These are phyloP conservation scores for Alouatta palliata DNA, from an alignment of 2,113 vertebrate species.

Conservation along the genomic window DNA sequence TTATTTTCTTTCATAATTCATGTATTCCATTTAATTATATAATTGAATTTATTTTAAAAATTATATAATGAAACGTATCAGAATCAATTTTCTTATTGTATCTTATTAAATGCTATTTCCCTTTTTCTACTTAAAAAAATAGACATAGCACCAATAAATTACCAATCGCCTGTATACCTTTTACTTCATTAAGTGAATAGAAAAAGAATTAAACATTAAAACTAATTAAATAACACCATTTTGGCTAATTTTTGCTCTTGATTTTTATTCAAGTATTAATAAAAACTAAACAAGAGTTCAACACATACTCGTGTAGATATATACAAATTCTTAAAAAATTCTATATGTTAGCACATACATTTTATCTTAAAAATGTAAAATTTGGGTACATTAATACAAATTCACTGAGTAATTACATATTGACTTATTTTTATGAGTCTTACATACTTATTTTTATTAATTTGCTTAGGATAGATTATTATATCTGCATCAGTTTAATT, in stretches of 20 bases:
- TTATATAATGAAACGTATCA: background rate
- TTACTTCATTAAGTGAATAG: background rate
- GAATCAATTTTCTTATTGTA: background rate
- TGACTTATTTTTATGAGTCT: background rate
- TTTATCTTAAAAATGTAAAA: background rate
- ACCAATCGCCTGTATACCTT: background rate
- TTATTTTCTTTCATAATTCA: background rate
- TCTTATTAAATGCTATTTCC: background rate
- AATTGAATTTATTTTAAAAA: background rate
- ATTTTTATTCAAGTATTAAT: background rate
- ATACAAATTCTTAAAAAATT: background rate
- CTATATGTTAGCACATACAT: background rate
- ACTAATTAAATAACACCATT: background rate
- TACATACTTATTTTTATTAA: background rate
- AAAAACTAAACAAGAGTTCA: background rate
- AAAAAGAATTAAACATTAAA: background rate
- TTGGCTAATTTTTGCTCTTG: background rate
- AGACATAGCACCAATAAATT: background rate
- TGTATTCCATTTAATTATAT: background rate
- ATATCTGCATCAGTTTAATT: background rate
- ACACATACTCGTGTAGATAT: background rate
- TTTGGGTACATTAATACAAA: background rate
- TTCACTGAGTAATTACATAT: background rate
- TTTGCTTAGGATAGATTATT: background rate
- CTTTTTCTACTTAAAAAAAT: background rate